Conservation (phyloP, 2,888 invertebrate genomes). For the Platycheirus albimanus region DNA sequence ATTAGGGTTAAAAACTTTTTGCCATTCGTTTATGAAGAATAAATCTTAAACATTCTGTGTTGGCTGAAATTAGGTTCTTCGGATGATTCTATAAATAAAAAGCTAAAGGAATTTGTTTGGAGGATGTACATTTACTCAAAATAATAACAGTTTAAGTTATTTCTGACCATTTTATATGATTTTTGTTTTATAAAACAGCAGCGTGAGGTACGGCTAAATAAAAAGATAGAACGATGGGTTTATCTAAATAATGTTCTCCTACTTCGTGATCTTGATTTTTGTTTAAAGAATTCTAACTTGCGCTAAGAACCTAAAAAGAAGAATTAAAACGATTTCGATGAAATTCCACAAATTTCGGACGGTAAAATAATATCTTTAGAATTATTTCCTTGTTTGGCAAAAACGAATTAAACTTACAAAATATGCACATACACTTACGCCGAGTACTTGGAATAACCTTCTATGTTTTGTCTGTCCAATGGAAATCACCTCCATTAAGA, state of each 20-base stretch:
- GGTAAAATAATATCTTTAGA: not conserved
- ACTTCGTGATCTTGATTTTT: no score
- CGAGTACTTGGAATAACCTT: constrained; percentile 22
- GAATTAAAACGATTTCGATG: no score
- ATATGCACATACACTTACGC: constrained; percentile 34
- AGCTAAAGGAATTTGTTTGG: constrained; percentile 1
- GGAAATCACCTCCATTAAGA: constrained; percentile 70
- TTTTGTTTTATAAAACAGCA: no score
- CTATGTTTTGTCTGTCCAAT: constrained; percentile 52
- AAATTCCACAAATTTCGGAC: no score
- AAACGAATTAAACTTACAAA: not conserved
- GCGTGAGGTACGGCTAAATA: no score
- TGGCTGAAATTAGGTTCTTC: constrained; percentile 3
- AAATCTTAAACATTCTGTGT: constrained; percentile 20
- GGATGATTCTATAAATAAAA: not conserved
- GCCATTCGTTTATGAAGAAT: constrained; percentile 7
- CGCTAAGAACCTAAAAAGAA: no score
- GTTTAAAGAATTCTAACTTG: no score
- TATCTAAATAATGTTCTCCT: no score
- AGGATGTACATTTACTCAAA: constrained; percentile 5
- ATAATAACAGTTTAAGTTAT: not conserved
- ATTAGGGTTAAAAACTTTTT: constrained; percentile 28
- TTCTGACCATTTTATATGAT: no score
- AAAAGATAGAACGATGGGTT: no score
- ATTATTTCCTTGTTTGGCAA: not conserved